phyloP scores from a whole-genome alignment of 2,797 vertebrate genomes.

The Danio jaintianensis region DNA sequence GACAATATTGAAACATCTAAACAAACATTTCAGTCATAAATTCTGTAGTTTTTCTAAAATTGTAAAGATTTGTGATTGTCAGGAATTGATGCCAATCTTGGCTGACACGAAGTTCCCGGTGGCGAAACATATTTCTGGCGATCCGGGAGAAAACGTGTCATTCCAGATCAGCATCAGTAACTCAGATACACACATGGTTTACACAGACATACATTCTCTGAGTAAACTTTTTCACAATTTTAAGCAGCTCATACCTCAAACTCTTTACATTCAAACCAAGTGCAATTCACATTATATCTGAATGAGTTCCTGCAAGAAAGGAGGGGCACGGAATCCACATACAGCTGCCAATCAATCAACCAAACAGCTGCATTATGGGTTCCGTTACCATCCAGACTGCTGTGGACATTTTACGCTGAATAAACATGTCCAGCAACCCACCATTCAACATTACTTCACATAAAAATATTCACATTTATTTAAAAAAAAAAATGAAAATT shows the following conservation, averaged over 20 bases:
- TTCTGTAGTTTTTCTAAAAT: neutral
- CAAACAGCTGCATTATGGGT: constrained; percentile 99
- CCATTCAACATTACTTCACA: neutral
- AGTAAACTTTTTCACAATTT: neutral
- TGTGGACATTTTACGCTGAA: constrained; percentile 30
- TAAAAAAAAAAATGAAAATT: neutral
- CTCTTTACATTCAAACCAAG: neutral
- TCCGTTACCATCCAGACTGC: constrained; percentile 93
- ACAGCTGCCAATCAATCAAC: constrained; percentile 86
- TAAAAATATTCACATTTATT: neutral
- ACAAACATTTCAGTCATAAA: neutral
- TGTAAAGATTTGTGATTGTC: neutral
- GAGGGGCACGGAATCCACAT: constrained; percentile 93
- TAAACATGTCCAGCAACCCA: neutral
- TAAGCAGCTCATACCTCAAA: neutral
- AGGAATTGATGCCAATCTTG: constrained; percentile 78
- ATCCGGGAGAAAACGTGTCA: constrained; percentile 99
- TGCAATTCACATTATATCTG: neutral
- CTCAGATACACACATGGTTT: neutral
- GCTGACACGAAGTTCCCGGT: constrained; percentile 97
- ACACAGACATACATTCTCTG: neutral
- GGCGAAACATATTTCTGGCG: constrained; percentile 81
- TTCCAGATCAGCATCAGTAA: constrained; percentile 84
- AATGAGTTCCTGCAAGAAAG: constrained; percentile 68
- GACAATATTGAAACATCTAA: neutral